A percentile compares a stretch with the other conserved stretches of the same genome.
phyloP scores from a whole-genome alignment of 1,140 invertebrate genomes.

The Lanistes nyassanus region DNA sequence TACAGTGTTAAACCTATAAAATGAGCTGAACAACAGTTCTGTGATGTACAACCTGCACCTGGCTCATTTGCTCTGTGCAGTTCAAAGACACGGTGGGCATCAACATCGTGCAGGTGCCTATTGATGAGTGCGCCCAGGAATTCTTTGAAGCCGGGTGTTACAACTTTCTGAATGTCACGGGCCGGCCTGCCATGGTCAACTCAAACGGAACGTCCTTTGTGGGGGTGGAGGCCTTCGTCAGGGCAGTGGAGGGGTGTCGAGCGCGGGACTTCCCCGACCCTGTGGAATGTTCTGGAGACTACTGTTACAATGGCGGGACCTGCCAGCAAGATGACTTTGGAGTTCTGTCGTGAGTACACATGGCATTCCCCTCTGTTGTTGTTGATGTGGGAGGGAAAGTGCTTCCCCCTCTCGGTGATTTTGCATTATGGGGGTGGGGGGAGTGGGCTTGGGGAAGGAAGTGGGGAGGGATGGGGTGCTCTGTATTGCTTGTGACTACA shows the following conservation, averaged over 20 bases:
- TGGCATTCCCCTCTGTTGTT: too few relatives aligned
- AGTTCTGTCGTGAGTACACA: conserved; percentile 75
- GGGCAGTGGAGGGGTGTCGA: conserved; percentile 79
- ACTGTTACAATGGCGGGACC: conserved; percentile 94
- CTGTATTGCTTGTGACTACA: too few relatives aligned
- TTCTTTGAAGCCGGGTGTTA: conserved; percentile 94
- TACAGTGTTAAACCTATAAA: too few relatives aligned
- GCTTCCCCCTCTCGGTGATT: too few relatives aligned
- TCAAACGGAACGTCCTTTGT: conserved; percentile 95
- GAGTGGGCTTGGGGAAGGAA: too few relatives aligned
- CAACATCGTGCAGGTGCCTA: conserved; percentile 96
- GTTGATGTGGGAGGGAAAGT: too few relatives aligned
- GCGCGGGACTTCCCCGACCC: conserved; percentile 46
- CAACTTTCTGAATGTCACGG: conserved; percentile 87
- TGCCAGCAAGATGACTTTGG: conserved; percentile 82
- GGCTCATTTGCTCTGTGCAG: conserved; percentile 64
- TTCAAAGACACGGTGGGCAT: conserved; percentile 93
- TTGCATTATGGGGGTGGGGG: too few relatives aligned
- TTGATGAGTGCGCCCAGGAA: conserved; percentile 95
- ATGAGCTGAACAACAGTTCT: too few relatives aligned
- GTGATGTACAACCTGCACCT: too few relatives aligned
- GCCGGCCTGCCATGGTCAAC: conserved; percentile 90
- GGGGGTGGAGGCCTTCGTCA: conserved; percentile 88
- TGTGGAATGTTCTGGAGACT: conserved; percentile 83
- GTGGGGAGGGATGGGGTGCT: too few relatives aligned